Evolutionary conservation across 2,888 invertebrate genomes (phyloP).

Genomic region (Aleiodes testaceus): DNA sequence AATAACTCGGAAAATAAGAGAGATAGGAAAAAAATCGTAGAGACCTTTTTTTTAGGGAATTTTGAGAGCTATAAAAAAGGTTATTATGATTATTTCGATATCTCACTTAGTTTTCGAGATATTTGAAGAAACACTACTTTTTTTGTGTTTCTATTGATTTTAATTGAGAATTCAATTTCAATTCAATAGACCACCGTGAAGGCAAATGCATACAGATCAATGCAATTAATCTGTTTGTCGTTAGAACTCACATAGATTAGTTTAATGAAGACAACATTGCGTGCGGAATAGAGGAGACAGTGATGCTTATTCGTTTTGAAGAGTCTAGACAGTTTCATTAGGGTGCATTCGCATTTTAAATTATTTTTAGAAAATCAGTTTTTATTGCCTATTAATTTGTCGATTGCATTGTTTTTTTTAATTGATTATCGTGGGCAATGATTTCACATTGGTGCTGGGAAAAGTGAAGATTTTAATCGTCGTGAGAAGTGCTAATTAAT

Average conservation of each 20-base stretch:
- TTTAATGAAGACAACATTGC: slow-evolving; percentile 46
- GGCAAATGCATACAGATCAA: slow-evolving; percentile 30
- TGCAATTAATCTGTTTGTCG: slow-evolving; percentile 62
- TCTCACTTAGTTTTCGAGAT: too few relatives aligned
- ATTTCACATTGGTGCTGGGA: too few relatives aligned
- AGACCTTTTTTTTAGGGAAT: too few relatives aligned
- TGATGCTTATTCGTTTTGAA: slow-evolving; percentile 21
- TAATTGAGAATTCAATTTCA: neutral
- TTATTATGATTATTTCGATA: too few relatives aligned
- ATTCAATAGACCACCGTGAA: slow-evolving; percentile 37
- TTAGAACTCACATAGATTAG: slow-evolving; percentile 45
- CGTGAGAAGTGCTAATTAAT: too few relatives aligned
- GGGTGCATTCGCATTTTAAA: slow-evolving; percentile 36
- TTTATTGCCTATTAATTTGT: slow-evolving; percentile 20
- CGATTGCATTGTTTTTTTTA: slow-evolving; percentile 14
- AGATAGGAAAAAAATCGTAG: too few relatives aligned
- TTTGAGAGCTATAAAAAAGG: too few relatives aligned
- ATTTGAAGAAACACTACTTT: neutral
- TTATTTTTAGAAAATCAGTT: slow-evolving; percentile 16
- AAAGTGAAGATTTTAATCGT: too few relatives aligned
- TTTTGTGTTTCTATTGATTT: neutral
- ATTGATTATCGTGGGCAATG: neutral
- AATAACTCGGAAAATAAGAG: too few relatives aligned
- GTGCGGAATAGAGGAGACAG: slow-evolving; percentile 35
- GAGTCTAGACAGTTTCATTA: slow-evolving; percentile 28